These are phyloP conservation scores for Halcyon chelicuti DNA, from an alignment of 2,797 vertebrate genomes.

Conservation along the genomic window DNA sequence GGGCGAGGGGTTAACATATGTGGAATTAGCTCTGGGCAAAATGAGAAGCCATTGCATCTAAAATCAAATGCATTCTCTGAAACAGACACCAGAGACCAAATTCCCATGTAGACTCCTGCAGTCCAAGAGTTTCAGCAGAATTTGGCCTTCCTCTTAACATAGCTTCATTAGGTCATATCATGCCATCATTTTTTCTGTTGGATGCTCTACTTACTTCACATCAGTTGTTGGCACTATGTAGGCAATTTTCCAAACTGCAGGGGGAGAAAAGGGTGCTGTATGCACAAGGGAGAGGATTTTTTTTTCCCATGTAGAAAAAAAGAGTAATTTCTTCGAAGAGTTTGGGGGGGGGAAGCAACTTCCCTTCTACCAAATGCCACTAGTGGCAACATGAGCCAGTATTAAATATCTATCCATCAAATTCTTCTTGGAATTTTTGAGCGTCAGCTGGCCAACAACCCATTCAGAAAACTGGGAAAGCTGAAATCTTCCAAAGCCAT, in stretches of 20 bases:
- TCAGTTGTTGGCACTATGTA: constrained; percentile 67
- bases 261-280: background rate
- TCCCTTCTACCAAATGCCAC: constrained; percentile 53
- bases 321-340: background rate
- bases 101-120: constrained; percentile 60
- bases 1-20: constrained; percentile 71
- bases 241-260: constrained; percentile 28
- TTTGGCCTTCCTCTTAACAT: constrained; percentile 66
- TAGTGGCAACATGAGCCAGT: background rate
- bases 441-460: constrained; percentile 37
- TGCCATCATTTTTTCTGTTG: constrained; percentile 42
- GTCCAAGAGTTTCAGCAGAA: constrained; percentile 70
- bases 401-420: constrained; percentile 52
- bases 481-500: background rate
- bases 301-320: constrained; percentile 2
- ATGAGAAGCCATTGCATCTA: constrained; percentile 68
- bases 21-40: constrained; percentile 74
- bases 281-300: background rate
- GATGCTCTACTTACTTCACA: background rate
- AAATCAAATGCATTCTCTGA: constrained; percentile 74
- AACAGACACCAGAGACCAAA: constrained; percentile 56
- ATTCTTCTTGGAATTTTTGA: constrained; percentile 40
- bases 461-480: constrained; percentile 40
- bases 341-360: background rate
- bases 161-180: constrained; percentile 62